Percentiles rank a stretch among this genome's conserved stretches.
These are phyloP conservation scores for Drosophila merina DNA, from an alignment of 2,888 invertebrate species.

Conservation along the genomic window DNA sequence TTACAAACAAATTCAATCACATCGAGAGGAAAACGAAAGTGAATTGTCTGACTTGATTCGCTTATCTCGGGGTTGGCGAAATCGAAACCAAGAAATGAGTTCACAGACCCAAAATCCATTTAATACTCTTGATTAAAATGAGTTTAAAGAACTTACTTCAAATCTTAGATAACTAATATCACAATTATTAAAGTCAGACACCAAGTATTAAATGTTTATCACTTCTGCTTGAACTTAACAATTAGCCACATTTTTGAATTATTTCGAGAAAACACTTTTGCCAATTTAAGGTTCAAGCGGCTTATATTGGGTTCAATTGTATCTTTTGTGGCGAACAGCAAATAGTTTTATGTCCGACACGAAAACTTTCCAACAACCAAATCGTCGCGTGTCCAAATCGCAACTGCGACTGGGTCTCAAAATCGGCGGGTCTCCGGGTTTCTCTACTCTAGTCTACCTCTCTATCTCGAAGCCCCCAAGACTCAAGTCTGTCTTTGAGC, in stretches of 20 bases:
- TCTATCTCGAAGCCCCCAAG: background rate
- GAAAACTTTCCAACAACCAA: conserved; percentile 40
- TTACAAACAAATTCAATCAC: conserved; percentile 41
- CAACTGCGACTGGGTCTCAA: conserved; percentile 48
- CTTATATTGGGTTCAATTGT: conserved; percentile 39
- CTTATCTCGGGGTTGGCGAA: conserved; percentile 24
- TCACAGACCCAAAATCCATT: too few relatives aligned
- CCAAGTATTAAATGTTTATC: background rate
- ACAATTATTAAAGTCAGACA: conserved; percentile 14
- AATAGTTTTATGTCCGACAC: conserved; percentile 13
- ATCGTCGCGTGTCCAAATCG: conserved; percentile 54
- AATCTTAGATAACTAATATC: conserved; percentile 14
- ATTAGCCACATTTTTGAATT: conserved; percentile 45
- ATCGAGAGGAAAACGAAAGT: conserved; percentile 24
- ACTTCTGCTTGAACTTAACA: conserved; percentile 53
- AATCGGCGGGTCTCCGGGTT: conserved; percentile 7
- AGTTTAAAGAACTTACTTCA: background rate
- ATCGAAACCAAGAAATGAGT: conserved; percentile 4
- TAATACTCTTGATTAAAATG: too few relatives aligned
- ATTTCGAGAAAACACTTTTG: conserved; percentile 26
- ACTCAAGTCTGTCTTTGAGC: conserved; percentile 26
- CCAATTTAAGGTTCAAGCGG: conserved; percentile 25
- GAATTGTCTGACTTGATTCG: conserved; percentile 7
- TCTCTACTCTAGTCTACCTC: conserved; percentile 7
- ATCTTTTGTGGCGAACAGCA: conserved; percentile 20